Percentiles rank a stretch among this genome's conserved stretches.
phyloP scores from a whole-genome alignment of 2,113 vertebrate species.

The Acrocephalus kingi region DNA sequence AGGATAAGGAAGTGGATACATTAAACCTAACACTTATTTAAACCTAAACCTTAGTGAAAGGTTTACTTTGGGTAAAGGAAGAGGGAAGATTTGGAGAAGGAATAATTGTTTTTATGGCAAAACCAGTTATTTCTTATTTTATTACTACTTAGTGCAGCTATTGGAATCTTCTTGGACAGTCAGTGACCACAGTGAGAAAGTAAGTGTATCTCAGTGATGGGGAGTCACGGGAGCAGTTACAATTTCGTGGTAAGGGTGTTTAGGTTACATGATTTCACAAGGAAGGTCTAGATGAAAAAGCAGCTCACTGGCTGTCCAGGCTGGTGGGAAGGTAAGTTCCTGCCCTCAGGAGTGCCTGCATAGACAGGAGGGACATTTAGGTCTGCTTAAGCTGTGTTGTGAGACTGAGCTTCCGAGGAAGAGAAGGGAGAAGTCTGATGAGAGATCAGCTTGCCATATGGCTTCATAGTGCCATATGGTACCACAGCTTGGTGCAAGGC shows the following conservation, averaged over 20 bases:
- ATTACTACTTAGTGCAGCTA: not conserved
- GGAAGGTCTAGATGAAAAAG: not conserved
- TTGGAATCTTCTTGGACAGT: not conserved
- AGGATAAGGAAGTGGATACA: not conserved
- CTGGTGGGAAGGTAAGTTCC: not conserved
- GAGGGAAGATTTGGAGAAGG: not conserved
- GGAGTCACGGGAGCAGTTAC: not conserved
- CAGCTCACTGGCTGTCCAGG: not conserved
- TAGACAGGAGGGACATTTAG: not conserved
- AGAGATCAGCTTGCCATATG: not conserved
- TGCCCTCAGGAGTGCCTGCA: not conserved
- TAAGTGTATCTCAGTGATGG: not conserved
- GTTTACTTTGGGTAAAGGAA: not conserved
- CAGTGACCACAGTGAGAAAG: not conserved
- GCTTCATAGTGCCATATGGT: not conserved
- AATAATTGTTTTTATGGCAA: not conserved
- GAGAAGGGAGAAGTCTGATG: not conserved
- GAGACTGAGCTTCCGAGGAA: not conserved
- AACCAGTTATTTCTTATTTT: not conserved
- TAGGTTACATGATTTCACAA: not conserved
- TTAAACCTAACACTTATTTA: not conserved
- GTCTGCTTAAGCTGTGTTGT: not conserved
- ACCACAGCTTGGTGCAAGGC: not conserved
- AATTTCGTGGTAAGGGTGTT: not conserved
- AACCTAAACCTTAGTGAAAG: not conserved